phyloP scores from a whole-genome alignment of 2,888 invertebrate species.

The Nomada goodeniana region DNA sequence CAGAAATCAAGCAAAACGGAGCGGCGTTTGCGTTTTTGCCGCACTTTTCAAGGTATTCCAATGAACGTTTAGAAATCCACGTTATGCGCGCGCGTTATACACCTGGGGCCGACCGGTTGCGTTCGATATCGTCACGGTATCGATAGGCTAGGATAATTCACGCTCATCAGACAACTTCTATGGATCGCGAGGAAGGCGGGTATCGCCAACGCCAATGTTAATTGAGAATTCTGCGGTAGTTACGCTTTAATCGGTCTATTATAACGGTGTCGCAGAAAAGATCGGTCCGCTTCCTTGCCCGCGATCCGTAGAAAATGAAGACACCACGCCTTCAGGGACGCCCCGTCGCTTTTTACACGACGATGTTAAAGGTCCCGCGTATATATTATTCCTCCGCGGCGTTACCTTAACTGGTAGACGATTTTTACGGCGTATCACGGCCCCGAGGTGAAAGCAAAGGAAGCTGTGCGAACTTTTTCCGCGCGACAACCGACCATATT shows the following conservation, averaged over 20 bases:
- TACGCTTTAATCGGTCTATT: background rate
- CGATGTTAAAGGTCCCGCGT: slow-evolving; percentile 33
- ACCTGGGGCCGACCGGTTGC: background rate
- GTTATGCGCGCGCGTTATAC: background rate
- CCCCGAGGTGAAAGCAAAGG: slow-evolving; percentile 60
- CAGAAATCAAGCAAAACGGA: slow-evolving; percentile 65
- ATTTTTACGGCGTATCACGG: slow-evolving; percentile 42
- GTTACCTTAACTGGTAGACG: slow-evolving; percentile 32
- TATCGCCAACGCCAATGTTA: slow-evolving; percentile 36
- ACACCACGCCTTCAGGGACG: background rate
- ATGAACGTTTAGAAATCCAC: slow-evolving; percentile 14
- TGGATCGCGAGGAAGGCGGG: background rate
- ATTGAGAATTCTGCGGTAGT: slow-evolving; percentile 8
- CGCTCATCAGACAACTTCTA: slow-evolving; percentile 12
- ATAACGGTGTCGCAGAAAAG: background rate
- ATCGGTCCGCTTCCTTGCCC: background rate
- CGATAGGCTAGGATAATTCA: slow-evolving; percentile 3
- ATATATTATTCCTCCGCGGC: slow-evolving; percentile 28
- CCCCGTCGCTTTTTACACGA: slow-evolving; percentile 2
- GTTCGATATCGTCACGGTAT: slow-evolving; percentile 16
- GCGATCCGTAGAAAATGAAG: slow-evolving; percentile 33
- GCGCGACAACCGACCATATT: background rate
- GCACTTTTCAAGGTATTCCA: slow-evolving; percentile 20
- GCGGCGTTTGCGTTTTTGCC: slow-evolving; percentile 70
- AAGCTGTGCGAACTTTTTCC: slow-evolving; percentile 49